Evolutionary conservation across 2,797 vertebrate genomes (phyloP), one percentile per base, ranked within the genome.

Genomic region (Betta splendens): DNA sequence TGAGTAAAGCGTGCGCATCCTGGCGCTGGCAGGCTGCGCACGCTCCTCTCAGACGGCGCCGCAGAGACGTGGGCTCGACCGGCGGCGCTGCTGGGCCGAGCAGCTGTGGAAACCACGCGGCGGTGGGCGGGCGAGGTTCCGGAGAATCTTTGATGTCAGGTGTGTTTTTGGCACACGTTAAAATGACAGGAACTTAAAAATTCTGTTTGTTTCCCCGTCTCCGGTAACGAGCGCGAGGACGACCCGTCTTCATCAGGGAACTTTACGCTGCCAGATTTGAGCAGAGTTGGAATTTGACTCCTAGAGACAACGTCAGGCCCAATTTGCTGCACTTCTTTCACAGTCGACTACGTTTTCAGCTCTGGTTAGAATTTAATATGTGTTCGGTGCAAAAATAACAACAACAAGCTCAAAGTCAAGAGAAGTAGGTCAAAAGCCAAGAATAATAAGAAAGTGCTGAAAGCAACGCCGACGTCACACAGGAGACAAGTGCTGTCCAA

Each of bases 21-120:
- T 25, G 21, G 31, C 5, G 11, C 8, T 9, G 23, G 16, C 21
- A 36, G 35, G 11, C 18, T 56, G 63, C 73, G 56, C 38, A 55
- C 38, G 18, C 28, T 16, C 1, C 0, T 53, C 45, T 18, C 2
- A 46, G 32, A 35, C 7, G 23, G 32, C 39, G 33, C 28, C 38
- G 39, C 45, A 17, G 29, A 53, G 51, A 79, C 43, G 31, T 21
- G 35, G 18, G 23, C 28, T 66, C 13, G 3, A 51, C 40, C 18
- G 6, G 69, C 38, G 20, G 35, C 35, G 46, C 17, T 12, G 44
- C 9, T 37, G 44, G 65, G 52, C 50, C 33, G 3, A 71, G 45
- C 83, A 87, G 85, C 80, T 86, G 83, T 79, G 57, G 49, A 61
- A 68, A 47, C 51, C 79, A 71, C 83, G 70, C 66, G 75, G 73